A percentile compares a stretch with the other conserved stretches of the same genome.
phyloP scores from a whole-genome alignment of 2,888 invertebrate species.

The Mycalesis mineus region DNA sequence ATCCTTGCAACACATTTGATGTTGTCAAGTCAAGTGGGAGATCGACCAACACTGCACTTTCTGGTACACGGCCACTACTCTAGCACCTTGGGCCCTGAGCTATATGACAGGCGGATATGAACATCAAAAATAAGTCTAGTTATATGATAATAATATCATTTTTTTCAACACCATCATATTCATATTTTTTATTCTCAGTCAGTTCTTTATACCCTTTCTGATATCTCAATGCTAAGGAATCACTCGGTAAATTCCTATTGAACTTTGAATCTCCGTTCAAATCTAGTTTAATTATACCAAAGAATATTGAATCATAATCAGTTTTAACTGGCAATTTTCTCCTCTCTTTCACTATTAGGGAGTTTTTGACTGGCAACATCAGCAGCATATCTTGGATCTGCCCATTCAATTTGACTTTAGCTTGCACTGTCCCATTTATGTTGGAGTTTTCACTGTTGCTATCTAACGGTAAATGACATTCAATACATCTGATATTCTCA shows the following conservation, averaged over 20 bases:
- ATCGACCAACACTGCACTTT: too few species aligned
- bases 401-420: conserved; percentile 55
- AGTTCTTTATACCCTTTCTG: conserved; percentile 62
- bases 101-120: background rate
- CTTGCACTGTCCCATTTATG: conserved; percentile 65
- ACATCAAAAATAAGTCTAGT: too few species aligned
- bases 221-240: conserved; percentile 65
- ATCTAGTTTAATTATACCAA: conserved; percentile 60
- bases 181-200: conserved; percentile 33
- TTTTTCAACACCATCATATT: conserved; percentile 44
- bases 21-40: too few species aligned
- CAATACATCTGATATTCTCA: conserved; percentile 66
- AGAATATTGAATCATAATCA: conserved; percentile 51
- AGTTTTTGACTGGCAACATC: conserved; percentile 57
- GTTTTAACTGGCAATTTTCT: conserved; percentile 38
- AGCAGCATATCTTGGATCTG: conserved; percentile 53
- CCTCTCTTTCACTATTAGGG: conserved; percentile 57
- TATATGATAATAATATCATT: conserved; percentile 49
- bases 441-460: conserved; percentile 31
- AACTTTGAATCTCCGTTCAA: conserved; percentile 53
- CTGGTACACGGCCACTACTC: too few species aligned
- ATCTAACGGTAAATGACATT: conserved; percentile 67
- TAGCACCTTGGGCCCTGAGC: too few species aligned
- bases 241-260: conserved; percentile 44
- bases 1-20: too few species aligned